Evolutionary conservation across 2,797 vertebrate genomes (phyloP).

Genomic region (Cirrhinus mrigala): DNA sequence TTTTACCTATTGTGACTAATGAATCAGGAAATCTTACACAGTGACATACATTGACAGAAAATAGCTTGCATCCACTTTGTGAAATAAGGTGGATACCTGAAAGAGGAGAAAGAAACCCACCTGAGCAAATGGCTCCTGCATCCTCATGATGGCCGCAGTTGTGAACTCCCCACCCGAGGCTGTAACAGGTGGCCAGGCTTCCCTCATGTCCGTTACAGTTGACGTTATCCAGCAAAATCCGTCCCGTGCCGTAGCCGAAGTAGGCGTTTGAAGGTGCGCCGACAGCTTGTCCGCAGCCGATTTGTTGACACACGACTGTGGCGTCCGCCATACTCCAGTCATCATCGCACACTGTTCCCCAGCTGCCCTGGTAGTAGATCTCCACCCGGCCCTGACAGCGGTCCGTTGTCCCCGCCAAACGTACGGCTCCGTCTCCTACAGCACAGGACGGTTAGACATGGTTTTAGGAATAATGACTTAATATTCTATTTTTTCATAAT

Average conservation of each 20-base stretch:
- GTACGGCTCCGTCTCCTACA: slow-evolving; percentile 87
- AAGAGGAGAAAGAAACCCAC: slow-evolving; percentile 68
- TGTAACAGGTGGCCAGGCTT: slow-evolving; percentile 81
- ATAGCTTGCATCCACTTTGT: neutral
- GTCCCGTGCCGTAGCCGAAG: slow-evolving; percentile 90
- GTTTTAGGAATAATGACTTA: neutral
- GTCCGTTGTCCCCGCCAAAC: slow-evolving; percentile 83
- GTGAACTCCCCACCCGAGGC: slow-evolving; percentile 92
- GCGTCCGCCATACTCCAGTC: slow-evolving; percentile 89
- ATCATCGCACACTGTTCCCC: slow-evolving; percentile 96
- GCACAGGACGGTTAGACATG: neutral
- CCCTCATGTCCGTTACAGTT: slow-evolving; percentile 86
- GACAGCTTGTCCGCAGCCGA: slow-evolving; percentile 84
- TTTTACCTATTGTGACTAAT: neutral
- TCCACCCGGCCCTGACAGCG: slow-evolving; percentile 92
- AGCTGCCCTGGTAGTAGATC: slow-evolving; percentile 86
- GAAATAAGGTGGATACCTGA: neutral
- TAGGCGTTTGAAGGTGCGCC: slow-evolving; percentile 86
- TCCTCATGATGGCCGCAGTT: slow-evolving; percentile 98
- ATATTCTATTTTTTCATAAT: no score
- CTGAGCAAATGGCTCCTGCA: slow-evolving; percentile 87
- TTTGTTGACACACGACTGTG: slow-evolving; percentile 89
- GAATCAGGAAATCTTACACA: neutral
- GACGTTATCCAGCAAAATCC: slow-evolving; percentile 92
- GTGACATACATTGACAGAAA: neutral